Percentiles rank a stretch among this genome's conserved stretches.
Conservation (phyloP, 2,113 vertebrate genomes). For the Panthera leo region DNA sequence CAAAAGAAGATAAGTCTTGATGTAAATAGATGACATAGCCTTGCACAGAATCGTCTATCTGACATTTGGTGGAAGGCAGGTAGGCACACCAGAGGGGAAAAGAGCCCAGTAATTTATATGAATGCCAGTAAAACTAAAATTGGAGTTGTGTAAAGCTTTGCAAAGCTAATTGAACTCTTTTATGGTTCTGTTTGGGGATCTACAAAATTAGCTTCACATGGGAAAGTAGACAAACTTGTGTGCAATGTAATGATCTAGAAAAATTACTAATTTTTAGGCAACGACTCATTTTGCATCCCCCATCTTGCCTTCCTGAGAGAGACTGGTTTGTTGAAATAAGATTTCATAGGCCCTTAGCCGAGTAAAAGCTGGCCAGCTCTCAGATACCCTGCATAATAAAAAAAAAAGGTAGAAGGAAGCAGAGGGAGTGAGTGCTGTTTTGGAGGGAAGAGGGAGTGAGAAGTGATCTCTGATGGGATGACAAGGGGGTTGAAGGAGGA, state of each 20-base stretch:
- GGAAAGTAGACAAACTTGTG: not conserved
- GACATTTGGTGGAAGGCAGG: not conserved
- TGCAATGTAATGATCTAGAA: not conserved
- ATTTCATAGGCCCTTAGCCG: not conserved
- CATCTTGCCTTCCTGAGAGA: not conserved
- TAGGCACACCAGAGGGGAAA: not conserved
- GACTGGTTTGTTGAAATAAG: not conserved
- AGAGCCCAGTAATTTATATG: not conserved
- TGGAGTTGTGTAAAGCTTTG: not conserved
- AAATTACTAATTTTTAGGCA: not conserved
- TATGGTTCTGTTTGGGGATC: not conserved
- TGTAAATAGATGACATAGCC: not conserved
- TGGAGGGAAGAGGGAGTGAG: not conserved
- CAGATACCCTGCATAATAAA: not conserved
- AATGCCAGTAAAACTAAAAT: not conserved
- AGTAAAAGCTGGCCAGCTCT: not conserved
- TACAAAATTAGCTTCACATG: not conserved
- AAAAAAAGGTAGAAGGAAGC: not conserved
- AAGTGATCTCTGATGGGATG: not conserved
- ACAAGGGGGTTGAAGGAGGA: not conserved
- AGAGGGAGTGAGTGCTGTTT: not conserved
- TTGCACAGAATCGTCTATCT: not conserved
- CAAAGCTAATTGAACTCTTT: not conserved
- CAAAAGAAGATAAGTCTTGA: constrained; percentile 40
- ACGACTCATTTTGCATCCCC: not conserved